Conservation (phyloP, 1,140 invertebrate genomes). For the Drosophila bocqueti region DNA sequence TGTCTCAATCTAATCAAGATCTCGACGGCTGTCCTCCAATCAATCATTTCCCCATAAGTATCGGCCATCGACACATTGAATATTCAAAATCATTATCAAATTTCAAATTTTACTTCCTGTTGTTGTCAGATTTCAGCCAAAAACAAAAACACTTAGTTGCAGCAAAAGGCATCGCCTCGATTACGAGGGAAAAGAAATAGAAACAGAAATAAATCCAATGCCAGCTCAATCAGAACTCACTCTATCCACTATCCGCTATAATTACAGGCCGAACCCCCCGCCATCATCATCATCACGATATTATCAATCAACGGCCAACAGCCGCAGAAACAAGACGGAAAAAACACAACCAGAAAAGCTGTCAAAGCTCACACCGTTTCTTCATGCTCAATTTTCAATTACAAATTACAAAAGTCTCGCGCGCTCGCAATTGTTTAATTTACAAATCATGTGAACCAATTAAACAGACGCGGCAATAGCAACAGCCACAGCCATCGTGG, state of each 20-base stretch:
- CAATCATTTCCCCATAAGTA: slow-evolving; percentile 31
- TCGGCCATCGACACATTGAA: slow-evolving; percentile 46
- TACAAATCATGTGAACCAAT: slow-evolving; percentile 85
- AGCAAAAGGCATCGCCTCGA: slow-evolving; percentile 8
- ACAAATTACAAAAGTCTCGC: slow-evolving; percentile 72
- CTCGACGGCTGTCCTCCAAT: slow-evolving; percentile 32
- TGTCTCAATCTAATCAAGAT: slow-evolving; percentile 46
- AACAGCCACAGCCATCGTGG: slow-evolving; percentile 24
- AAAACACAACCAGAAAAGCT: slow-evolving; percentile 46
- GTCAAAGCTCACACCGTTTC: slow-evolving; percentile 77
- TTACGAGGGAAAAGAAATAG: background rate
- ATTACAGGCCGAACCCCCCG: slow-evolving; percentile 44
- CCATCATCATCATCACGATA: slow-evolving; percentile 49
- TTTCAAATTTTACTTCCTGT: slow-evolving; percentile 38
- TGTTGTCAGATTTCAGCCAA: slow-evolving; percentile 31
- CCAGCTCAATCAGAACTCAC: slow-evolving; percentile 49
- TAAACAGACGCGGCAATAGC: slow-evolving; percentile 65
- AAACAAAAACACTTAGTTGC: slow-evolving; percentile 29
- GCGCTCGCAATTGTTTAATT: slow-evolving; percentile 82
- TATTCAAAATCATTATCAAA: slow-evolving; percentile 49
- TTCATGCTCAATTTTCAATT: slow-evolving; percentile 80
- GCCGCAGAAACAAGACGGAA: slow-evolving; percentile 13
- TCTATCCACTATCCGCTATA: slow-evolving; percentile 38
- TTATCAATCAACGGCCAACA: slow-evolving; percentile 53
- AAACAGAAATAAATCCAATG: slow-evolving; percentile 32